These are phyloP conservation scores for Valencia hispanica DNA, from an alignment of 2,797 vertebrate species.

Conservation along the genomic window DNA sequence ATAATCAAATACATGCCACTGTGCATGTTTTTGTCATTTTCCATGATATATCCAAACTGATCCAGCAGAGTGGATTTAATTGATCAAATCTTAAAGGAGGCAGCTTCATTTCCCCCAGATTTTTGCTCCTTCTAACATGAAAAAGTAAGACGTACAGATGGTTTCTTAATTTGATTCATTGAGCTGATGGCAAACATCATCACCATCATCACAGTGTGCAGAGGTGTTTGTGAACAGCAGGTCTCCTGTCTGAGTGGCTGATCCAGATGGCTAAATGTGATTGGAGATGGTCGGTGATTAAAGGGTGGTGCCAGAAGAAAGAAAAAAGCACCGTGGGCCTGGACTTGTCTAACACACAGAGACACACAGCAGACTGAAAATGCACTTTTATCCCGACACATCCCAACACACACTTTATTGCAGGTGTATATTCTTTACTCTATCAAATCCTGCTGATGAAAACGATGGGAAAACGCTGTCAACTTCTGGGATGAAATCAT, in stretches of 20 bases:
- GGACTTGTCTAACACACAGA: constrained; percentile 1
- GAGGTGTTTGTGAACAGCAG: constrained; percentile 38
- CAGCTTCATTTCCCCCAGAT: not conserved
- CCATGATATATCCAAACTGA: not conserved
- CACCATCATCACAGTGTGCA: constrained; percentile 1
- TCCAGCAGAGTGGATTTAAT: not conserved
- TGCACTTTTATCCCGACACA: not conserved
- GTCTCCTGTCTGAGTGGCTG: constrained; percentile 25
- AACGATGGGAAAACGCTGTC: not conserved
- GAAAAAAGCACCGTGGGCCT: constrained; percentile 16
- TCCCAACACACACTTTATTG: not conserved
- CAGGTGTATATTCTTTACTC: not conserved
- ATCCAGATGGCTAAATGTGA: constrained; percentile 49
- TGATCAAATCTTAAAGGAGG: not conserved
- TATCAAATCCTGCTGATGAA: not conserved
- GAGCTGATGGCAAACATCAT: constrained; percentile 19
- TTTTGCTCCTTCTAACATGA: constrained; percentile 2
- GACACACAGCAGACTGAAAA: not conserved
- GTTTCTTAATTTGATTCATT: constrained; percentile 7
- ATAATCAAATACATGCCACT: constrained; percentile 41
- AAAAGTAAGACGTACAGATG: not conserved
- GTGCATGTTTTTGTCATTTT: not conserved
- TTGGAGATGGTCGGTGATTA: constrained; percentile 33
- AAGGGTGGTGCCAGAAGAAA: constrained; percentile 4
- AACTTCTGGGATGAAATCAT: not conserved